Conservation (phyloP, 2,797 vertebrate genomes). For the Lagocephalus sceleratus region DNA sequence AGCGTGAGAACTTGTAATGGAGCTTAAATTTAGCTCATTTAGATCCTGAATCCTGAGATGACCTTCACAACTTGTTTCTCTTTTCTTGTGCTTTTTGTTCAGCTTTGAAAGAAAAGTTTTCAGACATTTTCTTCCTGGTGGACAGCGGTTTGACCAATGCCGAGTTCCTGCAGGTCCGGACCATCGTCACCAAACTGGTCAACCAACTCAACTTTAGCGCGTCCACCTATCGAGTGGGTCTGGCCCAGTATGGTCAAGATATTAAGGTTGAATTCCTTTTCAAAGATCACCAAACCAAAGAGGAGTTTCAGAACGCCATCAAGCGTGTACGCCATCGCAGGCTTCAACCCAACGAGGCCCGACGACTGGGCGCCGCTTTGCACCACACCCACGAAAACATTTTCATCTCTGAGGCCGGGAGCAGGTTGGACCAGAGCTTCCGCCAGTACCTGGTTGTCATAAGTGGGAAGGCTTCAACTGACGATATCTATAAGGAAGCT, state of each 20-base stretch:
- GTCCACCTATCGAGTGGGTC: constrained; percentile 70
- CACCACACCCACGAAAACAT: constrained; percentile 55
- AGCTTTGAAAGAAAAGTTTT: constrained; percentile 72
- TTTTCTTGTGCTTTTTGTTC: constrained; percentile 15
- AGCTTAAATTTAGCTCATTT: too few species aligned
- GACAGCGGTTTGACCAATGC: constrained; percentile 55
- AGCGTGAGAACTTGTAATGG: too few species aligned
- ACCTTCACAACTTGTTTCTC: background rate
- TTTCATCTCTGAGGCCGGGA: constrained; percentile 67
- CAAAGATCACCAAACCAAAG: constrained; percentile 62
- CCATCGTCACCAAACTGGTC: constrained; percentile 51
- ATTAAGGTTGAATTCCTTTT: constrained; percentile 74
- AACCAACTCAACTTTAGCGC: constrained; percentile 67
- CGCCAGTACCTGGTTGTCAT: constrained; percentile 76
- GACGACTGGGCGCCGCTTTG: constrained; percentile 70
- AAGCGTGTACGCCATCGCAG: constrained; percentile 32
- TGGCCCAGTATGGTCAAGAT: constrained; percentile 75
- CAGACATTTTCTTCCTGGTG: constrained; percentile 82
- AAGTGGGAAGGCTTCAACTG: constrained; percentile 70
- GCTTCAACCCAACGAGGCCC: constrained; percentile 32
- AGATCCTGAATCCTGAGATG: background rate
- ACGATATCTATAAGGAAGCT: constrained; percentile 43
- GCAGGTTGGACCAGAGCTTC: constrained; percentile 67
- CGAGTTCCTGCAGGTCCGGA: constrained; percentile 60
- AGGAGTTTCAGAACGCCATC: constrained; percentile 48